These are phyloP conservation scores for Dicaeum eximium DNA, from an alignment of 2,113 vertebrate genomes.

Conservation along the genomic window DNA sequence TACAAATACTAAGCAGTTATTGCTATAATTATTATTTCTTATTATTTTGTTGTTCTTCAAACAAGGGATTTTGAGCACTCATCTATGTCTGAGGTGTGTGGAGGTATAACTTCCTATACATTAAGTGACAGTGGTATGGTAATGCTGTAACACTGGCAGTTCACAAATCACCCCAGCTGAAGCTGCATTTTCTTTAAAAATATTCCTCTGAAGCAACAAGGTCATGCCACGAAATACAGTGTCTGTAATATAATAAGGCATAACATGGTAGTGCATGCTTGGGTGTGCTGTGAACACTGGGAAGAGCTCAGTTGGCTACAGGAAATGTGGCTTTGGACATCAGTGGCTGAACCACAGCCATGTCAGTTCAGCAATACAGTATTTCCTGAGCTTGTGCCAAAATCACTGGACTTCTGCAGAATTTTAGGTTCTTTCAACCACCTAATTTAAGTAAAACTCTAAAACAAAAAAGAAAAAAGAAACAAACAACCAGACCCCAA, in stretches of 20 bases:
- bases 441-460: not conserved
- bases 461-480: not conserved
- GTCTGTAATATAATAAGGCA: conserved; percentile 17
- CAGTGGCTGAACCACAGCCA: not conserved
- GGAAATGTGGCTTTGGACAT: not conserved
- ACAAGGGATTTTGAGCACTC: conserved; percentile 6
- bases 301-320: not conserved
- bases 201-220: not conserved
- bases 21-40: conserved; percentile 59
- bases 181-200: not conserved
- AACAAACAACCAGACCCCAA: not conserved
- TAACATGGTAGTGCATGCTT: not conserved
- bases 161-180: not conserved
- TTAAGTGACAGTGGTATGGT: conserved; percentile 18
- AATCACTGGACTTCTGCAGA: not conserved
- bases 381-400: not conserved
- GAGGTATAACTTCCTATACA: conserved; percentile 40
- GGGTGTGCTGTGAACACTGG: conserved; percentile 1
- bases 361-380: not conserved
- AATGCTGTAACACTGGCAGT: not conserved
- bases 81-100: conserved; percentile 25
- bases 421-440: not conserved
- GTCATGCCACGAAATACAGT: not conserved
- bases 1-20: conserved; percentile 49
- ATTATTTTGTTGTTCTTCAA: conserved; percentile 53